These are phyloP conservation scores for Drosophila seguyi DNA, from an alignment of 1,140 invertebrate species.

Conservation along the genomic window DNA sequence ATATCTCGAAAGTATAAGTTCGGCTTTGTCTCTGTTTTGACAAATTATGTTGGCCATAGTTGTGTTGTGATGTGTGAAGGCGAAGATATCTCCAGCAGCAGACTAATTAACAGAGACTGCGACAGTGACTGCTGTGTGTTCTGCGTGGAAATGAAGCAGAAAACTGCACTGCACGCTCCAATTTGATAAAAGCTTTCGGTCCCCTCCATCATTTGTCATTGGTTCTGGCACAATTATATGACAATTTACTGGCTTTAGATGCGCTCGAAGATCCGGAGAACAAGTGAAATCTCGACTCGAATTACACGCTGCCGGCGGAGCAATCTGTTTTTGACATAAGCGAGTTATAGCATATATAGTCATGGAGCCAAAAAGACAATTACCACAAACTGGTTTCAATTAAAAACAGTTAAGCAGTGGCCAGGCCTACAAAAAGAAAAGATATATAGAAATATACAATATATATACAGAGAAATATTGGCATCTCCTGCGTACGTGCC, in stretches of 20 bases:
- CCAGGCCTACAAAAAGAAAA: slow-evolving; percentile 30
- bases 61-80: slow-evolving; percentile 60
- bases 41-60: slow-evolving; percentile 62
- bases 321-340: slow-evolving; percentile 80
- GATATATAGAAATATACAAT: slow-evolving; percentile 31
- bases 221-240: slow-evolving; percentile 63
- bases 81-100: slow-evolving; percentile 48
- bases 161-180: slow-evolving; percentile 56
- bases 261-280: slow-evolving; percentile 29
- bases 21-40: slow-evolving; percentile 60
- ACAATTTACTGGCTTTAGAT: slow-evolving; percentile 60
- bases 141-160: slow-evolving; percentile 32
- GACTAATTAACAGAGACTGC: slow-evolving; percentile 62
- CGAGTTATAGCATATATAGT: slow-evolving; percentile 73
- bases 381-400: slow-evolving; percentile 80
- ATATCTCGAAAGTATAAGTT: slow-evolving; percentile 82
- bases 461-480: slow-evolving; percentile 48
- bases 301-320: slow-evolving; percentile 56
- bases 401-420: slow-evolving; percentile 77
- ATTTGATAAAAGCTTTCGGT: slow-evolving; percentile 61
- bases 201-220: slow-evolving; percentile 71
- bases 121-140: slow-evolving; percentile 10
- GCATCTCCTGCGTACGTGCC: slow-evolving; percentile 53
- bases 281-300: slow-evolving; percentile 71
- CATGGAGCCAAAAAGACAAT: slow-evolving; percentile 70